phyloP scores from a whole-genome alignment of 2,797 vertebrate genomes.

The Trachops cirrhosus region DNA sequence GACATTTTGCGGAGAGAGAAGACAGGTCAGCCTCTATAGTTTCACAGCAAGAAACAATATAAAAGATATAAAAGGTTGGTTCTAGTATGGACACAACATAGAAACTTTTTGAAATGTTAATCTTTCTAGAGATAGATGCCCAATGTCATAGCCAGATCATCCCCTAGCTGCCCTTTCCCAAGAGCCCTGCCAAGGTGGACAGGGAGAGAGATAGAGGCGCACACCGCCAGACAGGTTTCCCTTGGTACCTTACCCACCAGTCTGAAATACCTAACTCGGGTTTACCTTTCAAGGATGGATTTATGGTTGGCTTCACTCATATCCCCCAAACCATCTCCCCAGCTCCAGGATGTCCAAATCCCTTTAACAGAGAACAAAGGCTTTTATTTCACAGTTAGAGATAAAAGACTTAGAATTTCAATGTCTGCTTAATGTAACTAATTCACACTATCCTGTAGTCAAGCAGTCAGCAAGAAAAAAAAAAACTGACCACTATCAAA shows the following conservation, averaged over 20 bases:
- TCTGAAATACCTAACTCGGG: background rate
- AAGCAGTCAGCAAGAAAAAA: background rate
- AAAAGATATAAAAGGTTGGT: background rate
- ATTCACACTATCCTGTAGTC: background rate
- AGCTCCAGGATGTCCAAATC: background rate
- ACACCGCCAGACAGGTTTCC: background rate
- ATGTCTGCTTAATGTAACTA: constrained; percentile 55
- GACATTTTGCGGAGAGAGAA: background rate
- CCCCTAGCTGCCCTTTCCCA: background rate
- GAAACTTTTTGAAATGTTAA: constrained; percentile 6
- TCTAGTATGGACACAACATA: background rate
- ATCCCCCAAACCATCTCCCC: constrained; percentile 9
- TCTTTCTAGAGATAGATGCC: background rate
- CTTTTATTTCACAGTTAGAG: constrained; percentile 38
- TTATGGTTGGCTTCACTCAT: constrained; percentile 33
- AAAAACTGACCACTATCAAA: background rate
- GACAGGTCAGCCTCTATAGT: background rate
- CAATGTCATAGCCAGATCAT: background rate
- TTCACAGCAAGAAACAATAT: background rate
- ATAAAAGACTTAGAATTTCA: constrained; percentile 49
- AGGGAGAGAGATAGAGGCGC: background rate
- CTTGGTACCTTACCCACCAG: background rate
- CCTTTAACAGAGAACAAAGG: constrained; percentile 42
- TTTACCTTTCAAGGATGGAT: constrained; percentile 21
- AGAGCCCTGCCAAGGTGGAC: background rate